Base-by-base conservation (phyloP, 2,888 invertebrate species). In the Eupithecia vulgata region DNA sequence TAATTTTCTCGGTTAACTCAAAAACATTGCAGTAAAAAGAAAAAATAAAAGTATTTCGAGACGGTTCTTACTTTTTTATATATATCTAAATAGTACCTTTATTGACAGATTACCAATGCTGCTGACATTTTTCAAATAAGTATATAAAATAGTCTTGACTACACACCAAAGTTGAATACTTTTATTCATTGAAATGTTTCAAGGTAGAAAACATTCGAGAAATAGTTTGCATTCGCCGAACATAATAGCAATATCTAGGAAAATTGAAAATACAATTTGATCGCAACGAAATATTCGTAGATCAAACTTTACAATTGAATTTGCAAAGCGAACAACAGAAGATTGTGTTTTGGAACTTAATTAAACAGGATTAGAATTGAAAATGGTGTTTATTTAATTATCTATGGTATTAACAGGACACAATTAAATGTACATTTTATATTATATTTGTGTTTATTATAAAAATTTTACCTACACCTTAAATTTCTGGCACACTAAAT, bases 201-300 rank as follows among this genome's bases (percentile, higher is more conserved):
- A 61, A 34, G 61, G 61, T 34, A 7, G 25, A 25, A 34, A 7
- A 61, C 34, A 61, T 61, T 61, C 61, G 15, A 34, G 30, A 17
- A 34, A 61, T 17, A 61, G 34, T 34, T 21, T 17, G 61, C 25
- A 57, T 61, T 34, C 34, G 17, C 34, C 34, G 61, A 34, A 61
- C 61, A 61, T 61, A 61, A 57, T 57, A 61, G 61, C 61, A 69
- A 66, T 17, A 57, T 52, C 57, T 66, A 59, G 40, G 62, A 70
- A 61, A 67, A 67, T 67, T 69, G 72, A 64, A 40, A 77, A 81
- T 78, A 80, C 77, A 75, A 76, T 72, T 72, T 72, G 48, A 68
- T 73, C 64, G 69, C 81, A 81, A 79, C 81, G 81, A 82, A 82
- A 78, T 83, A 83, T 80, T 80, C 76, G 62, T 67, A 77, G 70